Percentiles rank a stretch among this genome's conserved stretches.
Conservation (phyloP, 2,888 invertebrate genomes). For the Pemphredon lugubris region DNA sequence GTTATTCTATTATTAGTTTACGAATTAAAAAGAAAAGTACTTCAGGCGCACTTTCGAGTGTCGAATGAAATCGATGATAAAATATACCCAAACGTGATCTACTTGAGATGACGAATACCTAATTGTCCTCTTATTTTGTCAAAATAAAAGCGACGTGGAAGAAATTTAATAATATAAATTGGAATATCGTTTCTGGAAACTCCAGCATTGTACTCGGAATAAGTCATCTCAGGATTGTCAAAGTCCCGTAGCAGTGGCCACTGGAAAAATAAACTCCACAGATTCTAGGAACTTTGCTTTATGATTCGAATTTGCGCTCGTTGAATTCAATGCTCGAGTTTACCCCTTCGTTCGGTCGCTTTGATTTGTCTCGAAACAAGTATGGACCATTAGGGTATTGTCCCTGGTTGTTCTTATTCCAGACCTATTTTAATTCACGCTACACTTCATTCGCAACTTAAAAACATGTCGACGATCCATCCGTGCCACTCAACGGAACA, state of each 20-base stretch:
- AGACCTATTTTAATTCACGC: neutral
- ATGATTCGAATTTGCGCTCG: slow-evolving; percentile 2
- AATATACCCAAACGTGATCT: too few species aligned
- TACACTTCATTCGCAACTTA: neutral
- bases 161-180: neutral
- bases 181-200: neutral
- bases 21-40: neutral
- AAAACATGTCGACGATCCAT: neutral
- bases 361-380: neutral
- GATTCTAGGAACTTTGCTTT: slow-evolving; percentile 21
- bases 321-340: slow-evolving; percentile 27
- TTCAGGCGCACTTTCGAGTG: slow-evolving; percentile 1
- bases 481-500: neutral
- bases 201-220: slow-evolving; percentile 13
- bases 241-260: slow-evolving; percentile 14
- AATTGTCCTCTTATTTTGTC: neutral
- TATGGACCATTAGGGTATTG: neutral
- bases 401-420: slow-evolving; percentile 2
- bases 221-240: too few species aligned
- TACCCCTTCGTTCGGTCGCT: neutral
- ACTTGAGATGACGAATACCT: too few species aligned
- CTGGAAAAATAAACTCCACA: slow-evolving; percentile 33
- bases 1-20: neutral
- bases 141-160: neutral
- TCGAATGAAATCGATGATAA: too few species aligned